Evolutionary conservation across 1,140 invertebrate genomes (phyloP), one percentile per base, ranked within the genome.

Genomic region (Calosoma granatense): DNA sequence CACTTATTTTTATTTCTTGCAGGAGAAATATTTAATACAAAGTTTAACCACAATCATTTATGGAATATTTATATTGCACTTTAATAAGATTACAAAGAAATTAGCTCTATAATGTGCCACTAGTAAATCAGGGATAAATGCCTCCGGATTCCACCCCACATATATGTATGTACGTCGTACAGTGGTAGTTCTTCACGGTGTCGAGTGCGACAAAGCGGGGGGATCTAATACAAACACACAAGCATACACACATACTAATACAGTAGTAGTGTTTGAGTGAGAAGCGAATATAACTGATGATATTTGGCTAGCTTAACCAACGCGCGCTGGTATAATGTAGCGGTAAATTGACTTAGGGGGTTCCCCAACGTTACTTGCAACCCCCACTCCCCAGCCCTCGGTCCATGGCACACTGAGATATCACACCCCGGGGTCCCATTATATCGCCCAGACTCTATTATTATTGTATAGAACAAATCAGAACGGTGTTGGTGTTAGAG

Each of bases 401-500:
- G 3, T 11, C 6, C 3, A 11, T 20, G 55, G 55, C 51, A 56
- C 63, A 56, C 63, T 69, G 68, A 70, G 64, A 63, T 71, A 71
- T 72, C 66, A 69, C 68, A 64, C 70, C 70, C 70, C 51, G 53
- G 69, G 66, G 70, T 62, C 67, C 68, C 70, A 70, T 72, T 70
- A 47, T 66, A 65, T 61, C 66, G 64, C 65, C 60, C 67, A 65
- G 65, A 68, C 69, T 71, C 70, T 72, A 72, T 72, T 72, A 72
- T 72, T 72, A 70, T 72, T 70, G 70, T 67, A 70, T 70, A 68
- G 70, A 72, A 69, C 70, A 72, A 72, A 72, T 72, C 70, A 69
- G 67, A 66, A 70, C 67, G 67, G 69, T n/a, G n/a, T n/a, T n/a
- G n/a, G n/a, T n/a, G n/a, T 69, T 60, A 62, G 70, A 71, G 70